Conservation (phyloP, 2,113 vertebrate genomes). For the Tringa solitaria region DNA sequence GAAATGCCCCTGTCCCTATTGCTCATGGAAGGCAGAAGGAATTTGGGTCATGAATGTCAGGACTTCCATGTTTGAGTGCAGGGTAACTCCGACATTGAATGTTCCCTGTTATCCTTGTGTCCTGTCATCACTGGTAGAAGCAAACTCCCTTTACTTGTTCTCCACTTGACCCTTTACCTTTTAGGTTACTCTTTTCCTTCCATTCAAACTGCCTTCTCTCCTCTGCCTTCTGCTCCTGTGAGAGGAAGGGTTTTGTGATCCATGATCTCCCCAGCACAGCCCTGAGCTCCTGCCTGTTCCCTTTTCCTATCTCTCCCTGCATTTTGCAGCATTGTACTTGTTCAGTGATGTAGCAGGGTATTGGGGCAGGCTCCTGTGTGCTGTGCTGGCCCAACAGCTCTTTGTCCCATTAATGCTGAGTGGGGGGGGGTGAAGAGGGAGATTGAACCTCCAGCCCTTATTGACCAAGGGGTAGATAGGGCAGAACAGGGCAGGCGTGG, state of each 20-base stretch:
- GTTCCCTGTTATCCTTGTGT: background rate
- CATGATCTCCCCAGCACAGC: background rate
- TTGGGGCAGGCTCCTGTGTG: background rate
- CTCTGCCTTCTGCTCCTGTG: background rate
- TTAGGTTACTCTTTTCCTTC: background rate
- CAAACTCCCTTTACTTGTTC: background rate
- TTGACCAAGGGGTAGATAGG: background rate
- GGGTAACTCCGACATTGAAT: background rate
- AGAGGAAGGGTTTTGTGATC: background rate
- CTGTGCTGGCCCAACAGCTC: background rate
- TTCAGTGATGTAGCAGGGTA: background rate
- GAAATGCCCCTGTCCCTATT: background rate
- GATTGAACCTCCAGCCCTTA: background rate
- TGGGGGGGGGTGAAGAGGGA: background rate
- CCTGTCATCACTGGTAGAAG: background rate
- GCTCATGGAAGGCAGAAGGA: background rate
- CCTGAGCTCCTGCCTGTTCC: background rate
- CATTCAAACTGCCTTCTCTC: background rate
- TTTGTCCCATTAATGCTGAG: background rate
- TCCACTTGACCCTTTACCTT: background rate
- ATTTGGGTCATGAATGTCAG: background rate
- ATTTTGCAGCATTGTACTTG: background rate
- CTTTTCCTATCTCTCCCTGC: background rate
- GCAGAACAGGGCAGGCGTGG: background rate
- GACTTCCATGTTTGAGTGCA: constrained; percentile 23